Base-by-base conservation (phyloP, 2,113 vertebrate species). In the Crotophaga sulcirostris region DNA sequence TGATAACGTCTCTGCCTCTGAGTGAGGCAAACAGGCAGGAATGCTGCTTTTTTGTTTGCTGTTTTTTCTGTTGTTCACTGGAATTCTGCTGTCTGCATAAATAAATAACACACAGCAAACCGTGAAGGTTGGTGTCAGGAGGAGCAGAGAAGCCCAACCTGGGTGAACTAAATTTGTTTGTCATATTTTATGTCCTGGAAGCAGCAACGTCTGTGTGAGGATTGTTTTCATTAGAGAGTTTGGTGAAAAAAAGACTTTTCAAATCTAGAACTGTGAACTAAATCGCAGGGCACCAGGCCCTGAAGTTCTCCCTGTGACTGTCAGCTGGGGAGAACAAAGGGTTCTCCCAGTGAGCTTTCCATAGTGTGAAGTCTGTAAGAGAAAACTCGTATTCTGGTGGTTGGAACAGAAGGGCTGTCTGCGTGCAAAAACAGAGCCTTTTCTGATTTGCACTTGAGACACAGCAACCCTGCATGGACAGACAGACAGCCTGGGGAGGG, bases 161-260 rank as follows among this genome's bases (percentile, higher is more conserved):
- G 47, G 64, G 4, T 45, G 21, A 74, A 70, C 60, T 58, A 40
- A 15, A 5, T 3, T 83, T 51, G 70, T 77, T 40, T 52, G 45
- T 84, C 42, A 52, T 28, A 89, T 86, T 87, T 68, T 63, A 45
- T 78, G 36, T 59, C 69, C 54, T 68, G 86, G 77, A 75, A 66
- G 31, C 36, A 49, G 79, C 16, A 77, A 33, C 0, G 0, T 60
- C 23, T 54, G 68, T 0, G 0, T 80, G 80, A 78, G 40, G 13
- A 13, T 66, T 93, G 76, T 74, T 90, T 72, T 84, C 59, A 19
- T 67, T 70, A 70, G 51, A 77, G 83, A 45, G 19, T 59, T 56
- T 42, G 75, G 62, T 87, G 45, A n/a, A 17, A 82, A 83, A 88
- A 80, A 86, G 79, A 73, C 72, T 81, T 82, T 89, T 95, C 81